Conservation (phyloP, 2,113 vertebrate genomes). For the Coptodon rendalli region DNA sequence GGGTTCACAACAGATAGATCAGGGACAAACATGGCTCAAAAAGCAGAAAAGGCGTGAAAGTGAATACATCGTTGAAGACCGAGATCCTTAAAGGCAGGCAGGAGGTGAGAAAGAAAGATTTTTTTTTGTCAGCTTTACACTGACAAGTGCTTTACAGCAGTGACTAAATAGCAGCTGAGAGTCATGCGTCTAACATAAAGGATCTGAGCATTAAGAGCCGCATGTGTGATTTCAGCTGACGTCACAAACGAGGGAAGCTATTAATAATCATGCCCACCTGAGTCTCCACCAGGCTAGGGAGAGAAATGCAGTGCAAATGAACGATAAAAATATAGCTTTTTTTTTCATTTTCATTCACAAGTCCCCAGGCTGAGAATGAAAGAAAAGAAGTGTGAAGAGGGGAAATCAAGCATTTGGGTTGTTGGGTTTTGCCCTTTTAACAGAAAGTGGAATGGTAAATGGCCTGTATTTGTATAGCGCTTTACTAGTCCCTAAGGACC, state of each 20-base stretch:
- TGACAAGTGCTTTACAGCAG: background rate
- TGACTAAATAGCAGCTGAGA: conserved; percentile 19
- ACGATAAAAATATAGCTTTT: conserved; percentile 4
- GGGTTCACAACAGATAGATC: background rate
- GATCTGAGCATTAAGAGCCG: conserved; percentile 41
- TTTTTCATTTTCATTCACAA: conserved; percentile 5
- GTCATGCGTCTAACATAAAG: conserved; percentile 39
- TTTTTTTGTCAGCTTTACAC: background rate
- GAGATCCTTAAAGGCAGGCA: background rate
- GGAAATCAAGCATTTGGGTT: conserved; percentile 6
- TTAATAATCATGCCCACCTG: conserved; percentile 62
- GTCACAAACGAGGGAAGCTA: conserved; percentile 49
- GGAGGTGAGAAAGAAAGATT: background rate
- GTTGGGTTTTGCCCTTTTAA: conserved; percentile 1
- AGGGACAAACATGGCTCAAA: background rate
- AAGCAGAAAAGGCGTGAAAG: background rate
- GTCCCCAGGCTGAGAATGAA: background rate
- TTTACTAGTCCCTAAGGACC: no score
- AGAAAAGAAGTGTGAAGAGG: background rate
- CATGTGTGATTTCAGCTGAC: conserved; percentile 54
- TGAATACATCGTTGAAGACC: background rate
- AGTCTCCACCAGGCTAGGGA: conserved; percentile 29
- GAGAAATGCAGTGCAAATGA: conserved; percentile 47
- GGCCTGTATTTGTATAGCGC: no score
- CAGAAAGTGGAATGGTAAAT: background rate